Evolutionary conservation across 1,140 invertebrate genomes (phyloP).

Genomic region (Drosophila pruinosa): DNA sequence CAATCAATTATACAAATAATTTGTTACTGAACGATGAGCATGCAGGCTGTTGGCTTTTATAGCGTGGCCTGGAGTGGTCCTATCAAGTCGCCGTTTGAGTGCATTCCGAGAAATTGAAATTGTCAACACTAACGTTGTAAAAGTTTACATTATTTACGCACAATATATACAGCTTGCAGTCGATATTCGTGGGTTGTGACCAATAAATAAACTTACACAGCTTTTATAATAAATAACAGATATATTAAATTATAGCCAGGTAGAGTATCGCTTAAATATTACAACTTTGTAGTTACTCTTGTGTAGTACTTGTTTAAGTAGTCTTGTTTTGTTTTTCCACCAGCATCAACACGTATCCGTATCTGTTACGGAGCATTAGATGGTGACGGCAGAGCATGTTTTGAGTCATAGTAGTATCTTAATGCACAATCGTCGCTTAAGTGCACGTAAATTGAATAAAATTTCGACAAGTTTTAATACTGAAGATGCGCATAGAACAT

Average conservation of each 20-base stretch:
- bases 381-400: conserved; percentile 28
- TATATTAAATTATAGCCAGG: too few species aligned
- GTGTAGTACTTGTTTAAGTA: conserved; percentile 6
- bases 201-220: background rate
- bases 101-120: conserved; percentile 1
- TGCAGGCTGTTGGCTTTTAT: background rate
- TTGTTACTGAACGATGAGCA: background rate
- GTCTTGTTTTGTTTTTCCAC: background rate
- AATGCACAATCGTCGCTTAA: conserved; percentile 79
- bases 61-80: background rate
- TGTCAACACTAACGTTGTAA: background rate
- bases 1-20: background rate
- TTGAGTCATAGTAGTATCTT: conserved; percentile 68
- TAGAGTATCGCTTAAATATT: too few species aligned
- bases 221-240: too few species aligned
- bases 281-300: background rate
- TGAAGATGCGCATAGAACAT: conserved; percentile 62
- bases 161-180: background rate
- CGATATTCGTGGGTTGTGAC: background rate
- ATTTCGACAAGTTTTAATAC: conserved; percentile 80
- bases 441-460: conserved; percentile 80
- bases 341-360: conserved; percentile 40
- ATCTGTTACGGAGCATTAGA: conserved; percentile 34
- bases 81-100: background rate
- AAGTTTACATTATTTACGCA: background rate